A percentile compares a stretch with the other conserved stretches of the same genome.
Conservation (phyloP, 2,113 vertebrate genomes). For the Chlorocebus sabaeus region DNA sequence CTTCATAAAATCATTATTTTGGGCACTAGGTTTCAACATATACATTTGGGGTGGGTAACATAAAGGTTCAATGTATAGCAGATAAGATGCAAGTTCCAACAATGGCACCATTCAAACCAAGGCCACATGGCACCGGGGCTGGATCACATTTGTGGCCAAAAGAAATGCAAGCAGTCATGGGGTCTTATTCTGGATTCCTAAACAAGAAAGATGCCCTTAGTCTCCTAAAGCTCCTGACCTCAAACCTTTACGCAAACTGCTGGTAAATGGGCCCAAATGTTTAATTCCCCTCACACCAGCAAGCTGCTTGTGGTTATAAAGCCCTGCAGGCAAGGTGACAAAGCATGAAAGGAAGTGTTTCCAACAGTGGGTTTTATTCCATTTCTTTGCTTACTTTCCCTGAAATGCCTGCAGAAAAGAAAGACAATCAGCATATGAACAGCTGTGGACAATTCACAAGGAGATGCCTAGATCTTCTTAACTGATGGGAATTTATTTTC, state of each 20-base stretch:
- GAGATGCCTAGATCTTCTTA: conserved; percentile 32
- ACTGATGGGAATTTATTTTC: conserved; percentile 57
- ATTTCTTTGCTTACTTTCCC: conserved; percentile 29
- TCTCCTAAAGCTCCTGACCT: not conserved
- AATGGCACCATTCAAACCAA: not conserved
- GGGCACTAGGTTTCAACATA: not conserved
- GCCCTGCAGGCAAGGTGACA: not conserved
- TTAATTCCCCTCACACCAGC: not conserved
- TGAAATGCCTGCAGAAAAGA: conserved; percentile 46
- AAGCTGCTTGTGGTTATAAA: not conserved
- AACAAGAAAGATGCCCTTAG: not conserved
- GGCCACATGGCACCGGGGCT: not conserved
- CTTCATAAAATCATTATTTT: not conserved
- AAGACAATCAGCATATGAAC: conserved; percentile 46
- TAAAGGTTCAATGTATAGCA: not conserved
- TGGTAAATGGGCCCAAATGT: not conserved
- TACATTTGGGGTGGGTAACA: not conserved
- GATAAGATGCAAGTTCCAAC: not conserved
- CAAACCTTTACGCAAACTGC: not conserved
- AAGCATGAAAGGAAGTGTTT: conserved; percentile 15
- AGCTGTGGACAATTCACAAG: not conserved
- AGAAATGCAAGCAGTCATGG: not conserved
- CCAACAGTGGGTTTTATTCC: conserved; percentile 52
- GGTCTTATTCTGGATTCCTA: not conserved
- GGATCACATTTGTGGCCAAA: not conserved